Base-by-base conservation (phyloP, 2,797 vertebrate genomes). In the Urosaurus nigricauda region DNA sequence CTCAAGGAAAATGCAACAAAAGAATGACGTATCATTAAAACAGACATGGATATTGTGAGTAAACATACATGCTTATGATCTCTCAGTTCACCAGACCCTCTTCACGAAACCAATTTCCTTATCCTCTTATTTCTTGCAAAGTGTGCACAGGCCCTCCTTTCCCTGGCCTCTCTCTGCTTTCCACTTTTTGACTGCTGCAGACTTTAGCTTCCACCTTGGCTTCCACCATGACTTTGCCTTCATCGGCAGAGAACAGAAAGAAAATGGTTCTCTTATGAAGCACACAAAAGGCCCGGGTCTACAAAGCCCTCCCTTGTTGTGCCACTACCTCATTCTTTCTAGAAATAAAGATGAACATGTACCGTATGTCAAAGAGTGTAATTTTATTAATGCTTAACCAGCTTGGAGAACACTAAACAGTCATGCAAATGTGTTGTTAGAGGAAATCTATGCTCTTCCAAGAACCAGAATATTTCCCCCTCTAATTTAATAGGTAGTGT, bases 351-450 rank as follows among this genome's bases (percentile, higher is more conserved):
- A n/a, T n/a, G 0, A 0, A 43, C 43, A 13, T 51, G 9, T 47
- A 21, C 19, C 14, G 13, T 47, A 51, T 16, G 51, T 63, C 90
- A 68, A 14, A 40, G 35, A 68, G 29, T 17, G 0, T 32, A 40
- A 1, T 32, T 70, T 93, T 85, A 12, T 63, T 86, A 83, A 84
- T 77, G 5, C 70, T 51, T 51, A 35, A 51, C 35, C 91, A 85
- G 87, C 87, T 84, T 92, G 79, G 91, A 60, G 74, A 88, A 75
- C 58, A 83, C 89, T 1, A 82, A 92, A 88, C 58, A 79, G 77
- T 53, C 58, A 13, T 0, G 63, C 0, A 58, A 65, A 85, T 2
- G 74, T 85, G 47, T 63, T 77, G 16, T 37, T 87, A 83, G 6
- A 13, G 4, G 8, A 16, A 43, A 83, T 75, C 84, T 43, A 0